Evolutionary conservation across 35 echinoderm and acorn worm genomes (phyloP).

Genomic region (Ptychodera flava): DNA sequence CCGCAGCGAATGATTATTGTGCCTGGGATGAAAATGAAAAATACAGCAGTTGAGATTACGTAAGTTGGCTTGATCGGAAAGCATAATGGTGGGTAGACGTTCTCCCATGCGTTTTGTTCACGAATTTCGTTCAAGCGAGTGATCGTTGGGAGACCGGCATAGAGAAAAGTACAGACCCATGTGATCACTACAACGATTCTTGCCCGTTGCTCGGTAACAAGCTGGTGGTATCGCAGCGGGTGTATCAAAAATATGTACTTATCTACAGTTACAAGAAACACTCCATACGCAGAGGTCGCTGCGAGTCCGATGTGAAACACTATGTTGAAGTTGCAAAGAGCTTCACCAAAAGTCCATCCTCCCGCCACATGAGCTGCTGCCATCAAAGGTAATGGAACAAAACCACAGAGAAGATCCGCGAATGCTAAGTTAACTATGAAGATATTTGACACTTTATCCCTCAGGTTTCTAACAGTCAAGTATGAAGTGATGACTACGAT

Average conservation of each 20-base stretch:
- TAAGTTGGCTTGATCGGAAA: background rate
- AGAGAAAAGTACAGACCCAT: background rate
- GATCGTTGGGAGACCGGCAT: background rate
- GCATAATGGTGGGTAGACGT: background rate
- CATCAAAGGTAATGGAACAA: background rate
- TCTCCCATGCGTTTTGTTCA: background rate
- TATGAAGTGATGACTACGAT: no score
- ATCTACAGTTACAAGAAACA: background rate
- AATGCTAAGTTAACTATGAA: background rate
- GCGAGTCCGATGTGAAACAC: background rate
- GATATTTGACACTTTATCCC: background rate
- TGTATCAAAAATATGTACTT: background rate
- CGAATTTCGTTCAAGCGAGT: background rate
- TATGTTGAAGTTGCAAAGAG: background rate
- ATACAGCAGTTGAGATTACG: background rate
- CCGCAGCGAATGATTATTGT: background rate
- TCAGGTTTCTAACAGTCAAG: no score
- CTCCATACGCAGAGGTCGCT: background rate
- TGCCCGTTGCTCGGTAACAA: background rate
- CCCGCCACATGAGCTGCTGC: no score
- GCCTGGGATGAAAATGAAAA: background rate
- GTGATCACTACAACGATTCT: background rate
- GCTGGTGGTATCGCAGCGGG: background rate
- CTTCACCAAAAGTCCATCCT: background rate
- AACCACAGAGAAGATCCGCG: background rate